Base-by-base conservation (phyloP, 2,797 vertebrate genomes). In the Cottoperca gobio region DNA sequence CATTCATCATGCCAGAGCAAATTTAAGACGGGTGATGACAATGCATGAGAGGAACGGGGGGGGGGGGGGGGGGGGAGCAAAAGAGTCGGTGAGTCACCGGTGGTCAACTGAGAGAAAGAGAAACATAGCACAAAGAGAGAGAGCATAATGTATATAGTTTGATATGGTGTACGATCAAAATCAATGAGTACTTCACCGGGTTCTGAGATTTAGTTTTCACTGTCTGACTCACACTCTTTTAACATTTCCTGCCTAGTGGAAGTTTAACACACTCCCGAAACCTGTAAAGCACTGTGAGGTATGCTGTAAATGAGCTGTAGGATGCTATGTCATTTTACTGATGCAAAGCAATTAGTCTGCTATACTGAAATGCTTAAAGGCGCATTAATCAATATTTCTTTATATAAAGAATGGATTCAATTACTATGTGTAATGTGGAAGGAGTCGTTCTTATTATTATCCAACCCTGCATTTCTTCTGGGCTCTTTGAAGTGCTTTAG, bases 11-110 rank as follows among this genome's bases (percentile, higher is more conserved):
- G 87, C 88, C 88, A 86, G 81, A 91, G 87, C 83, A 91, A 88
- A 87, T 90, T 88, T 86, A 82, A 86, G 85, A 82, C 82, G 49
- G 81, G 86, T 55, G 76, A 90, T 89, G 87, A 92, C 83, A 83
- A 82, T 79, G 83, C 82, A 79, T 48, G 70, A 75, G 76, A 83
- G 64, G 62, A 64, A 46, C 48, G 3, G 37, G 54, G 33, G 6
- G 59, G 75, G 28, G 14, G n/a, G n/a, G n/a, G n/a, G n/a, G n/a
- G n/a, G n/a, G 78, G 33, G 69, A 79, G 63, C 76, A 62, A 73
- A 82, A 70, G 60, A 50, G 37, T 31, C 16, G 11, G 48, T 72
- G 85, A 88, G 67, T 85, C 82, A 88, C 40, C 26, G 73, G 66
- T 76, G 73, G 66, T 76, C 69, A 39, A 13, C 70, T 48, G 21